phyloP scores from a whole-genome alignment of 2,888 invertebrate species.

The Linnaemya tessellans region DNA sequence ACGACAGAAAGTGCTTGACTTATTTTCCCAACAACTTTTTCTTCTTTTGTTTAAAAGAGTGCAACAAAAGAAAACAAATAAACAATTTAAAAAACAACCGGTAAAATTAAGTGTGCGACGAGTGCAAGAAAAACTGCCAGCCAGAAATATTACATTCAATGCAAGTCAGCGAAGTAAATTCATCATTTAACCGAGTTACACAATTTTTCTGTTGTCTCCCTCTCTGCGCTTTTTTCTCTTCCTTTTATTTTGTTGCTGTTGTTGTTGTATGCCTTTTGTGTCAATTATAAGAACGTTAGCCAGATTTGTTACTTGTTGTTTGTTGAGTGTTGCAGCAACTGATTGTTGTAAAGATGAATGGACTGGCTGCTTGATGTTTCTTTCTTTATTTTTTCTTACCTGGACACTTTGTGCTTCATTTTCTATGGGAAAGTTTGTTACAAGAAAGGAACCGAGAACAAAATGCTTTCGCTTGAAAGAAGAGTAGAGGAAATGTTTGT shows the following conservation, averaged over 20 bases:
- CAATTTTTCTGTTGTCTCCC: conserved; percentile 34
- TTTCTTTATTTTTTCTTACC: not conserved
- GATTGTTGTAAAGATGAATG: conserved; percentile 3
- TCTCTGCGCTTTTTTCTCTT: not conserved
- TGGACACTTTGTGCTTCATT: conserved; percentile 9
- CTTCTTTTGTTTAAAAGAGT: not conserved
- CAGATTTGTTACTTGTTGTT: conserved; percentile 42
- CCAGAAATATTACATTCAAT: not conserved
- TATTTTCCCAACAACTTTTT: conserved; percentile 12
- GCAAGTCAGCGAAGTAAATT: conserved; percentile 35
- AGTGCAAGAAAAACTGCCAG: not conserved
- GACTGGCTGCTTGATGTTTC: not conserved
- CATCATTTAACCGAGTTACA: conserved; percentile 62
- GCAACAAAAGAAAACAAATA: conserved; percentile 1
- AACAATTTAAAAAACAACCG: not conserved
- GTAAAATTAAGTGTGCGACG: not conserved
- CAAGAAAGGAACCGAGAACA: conserved; percentile 10
- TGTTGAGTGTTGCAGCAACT: conserved; percentile 18
- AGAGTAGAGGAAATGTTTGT: conserved; percentile 7
- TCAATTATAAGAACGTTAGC: conserved; percentile 52
- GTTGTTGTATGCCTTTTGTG: not conserved
- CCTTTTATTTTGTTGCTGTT: not conserved
- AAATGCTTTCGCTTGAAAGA: not conserved
- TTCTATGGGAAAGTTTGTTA: conserved; percentile 13
- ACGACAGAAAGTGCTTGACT: conserved; percentile 16